Evolutionary conservation across 2,888 invertebrate genomes (phyloP), one percentile per base, ranked within the genome.

Genomic region (Ectemnius lituratus): DNA sequence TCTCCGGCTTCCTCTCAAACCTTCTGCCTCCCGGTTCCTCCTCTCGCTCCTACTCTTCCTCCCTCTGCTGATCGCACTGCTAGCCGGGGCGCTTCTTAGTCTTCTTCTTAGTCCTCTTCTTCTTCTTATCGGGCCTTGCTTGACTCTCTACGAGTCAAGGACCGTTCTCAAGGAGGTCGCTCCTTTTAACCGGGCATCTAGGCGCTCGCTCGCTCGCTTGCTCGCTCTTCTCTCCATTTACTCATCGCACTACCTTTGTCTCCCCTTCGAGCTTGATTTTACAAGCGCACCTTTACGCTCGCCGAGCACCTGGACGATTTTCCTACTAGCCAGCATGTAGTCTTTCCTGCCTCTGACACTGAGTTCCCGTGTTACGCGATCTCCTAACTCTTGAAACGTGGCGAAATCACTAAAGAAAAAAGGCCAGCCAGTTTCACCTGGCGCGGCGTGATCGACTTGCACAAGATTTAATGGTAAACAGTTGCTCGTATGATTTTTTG

Each of bases 81-180:
- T 52, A 52, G n/a, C 16, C 37, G 6, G 37, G 16, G 4, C 52
- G 16, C 47, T 58, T 23, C 23, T 49, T 46, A 62, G 66, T 49
- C 62, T 71, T 27, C 52, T 52, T 56, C 77, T 27, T 71, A 47
- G 69, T 73, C 72, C 67, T 73, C 71, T 72, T 77, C 70, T 76
- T 76, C 76, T 72, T 75, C 81, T 79, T 83, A 80, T 81, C 81
- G 71, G 46, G 70, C 59, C 68, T 78, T 11, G 37, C 37, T 37
- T 11, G 37, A 37, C 84, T 82, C 85, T 85, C 83, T 82, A 86
- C 86, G 89, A 90, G 90, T 90, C 90, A 90, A 90, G 88, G 90
- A 90, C 90, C 90, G 88, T 90, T 90, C 90, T 89, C 90, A 90
- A 90, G 90, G 90, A 90, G 90, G 89, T 89, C 88, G 90, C 87